Base-by-base conservation (phyloP, 2,113 vertebrate genomes). In the Merops nubicus region DNA sequence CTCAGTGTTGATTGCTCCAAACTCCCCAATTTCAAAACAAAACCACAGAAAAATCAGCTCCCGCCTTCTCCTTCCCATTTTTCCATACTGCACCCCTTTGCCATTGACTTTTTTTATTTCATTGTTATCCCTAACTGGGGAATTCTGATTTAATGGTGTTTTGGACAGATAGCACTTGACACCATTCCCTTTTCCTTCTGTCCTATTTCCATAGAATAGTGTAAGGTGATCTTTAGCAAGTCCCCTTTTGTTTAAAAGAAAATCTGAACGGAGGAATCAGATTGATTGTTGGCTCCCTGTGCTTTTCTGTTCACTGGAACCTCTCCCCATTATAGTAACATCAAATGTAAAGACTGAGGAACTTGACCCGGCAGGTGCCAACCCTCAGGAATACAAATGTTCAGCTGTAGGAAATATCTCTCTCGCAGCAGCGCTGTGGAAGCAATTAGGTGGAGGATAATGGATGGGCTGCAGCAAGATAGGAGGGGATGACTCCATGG, bases 281-380 rank as follows among this genome's bases (percentile, higher is more conserved):
- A 81, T 85, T 93, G 48, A 87, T 91, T 84, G 38, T n/a, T 23
- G 8, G 38, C 11, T 94, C 85, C 0, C 0, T 53, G 13, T 47
- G 38, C 31, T 57, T 40, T 86, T 91, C 63, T 95, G 33, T 64
- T 96, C 34, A 16, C 31, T 87, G 70, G 15, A 95, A 59, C 38
- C 20, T 53, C 83, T 96, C 95, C 59, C 78, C 45, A 28, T 36
- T 60, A 48, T 65, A 89, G 51, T 29, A 95, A 87, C 53, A 84
- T 73, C 60, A 89, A 94, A 82, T 90, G 33, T 77, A 70, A 88
- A 89, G 84, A 82, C 81, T 90, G 43, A 85, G 72, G 34, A 95
- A 80, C 64, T 40, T 91, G 84, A 88, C 54, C 72, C 6, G 18
- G 25, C 69, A 88, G 75, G 72, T 92, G 88, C 63, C 62, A 91